Evolutionary conservation across 2,888 invertebrate species (phyloP), one percentile per base, ranked within the genome.

Genomic region (Aspidiotus destructor): DNA sequence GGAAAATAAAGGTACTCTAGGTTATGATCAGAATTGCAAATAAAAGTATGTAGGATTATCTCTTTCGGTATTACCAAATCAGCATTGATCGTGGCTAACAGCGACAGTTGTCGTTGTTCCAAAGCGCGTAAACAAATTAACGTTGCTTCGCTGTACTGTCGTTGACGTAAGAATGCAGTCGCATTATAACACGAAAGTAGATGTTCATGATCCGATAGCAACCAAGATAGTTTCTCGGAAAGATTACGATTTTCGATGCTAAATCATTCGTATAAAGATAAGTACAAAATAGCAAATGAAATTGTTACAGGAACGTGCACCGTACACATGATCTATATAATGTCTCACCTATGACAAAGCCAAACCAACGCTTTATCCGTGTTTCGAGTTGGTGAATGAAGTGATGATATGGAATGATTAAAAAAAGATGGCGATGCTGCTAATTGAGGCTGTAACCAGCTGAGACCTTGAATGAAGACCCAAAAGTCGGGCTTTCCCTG

Each of bases 71-170:
- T 76, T 74, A 79, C 80, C 75, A 85, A 78, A 71, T 79, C 77
- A 3, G 82, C 80, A 75, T 85, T 82, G 65, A 86, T 83, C 76
- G 85, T 85, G 10, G 83, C 81, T 48, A 86, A 77, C 60, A 85
- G 75, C 69, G 81, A 80, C 40, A 81, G 81, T 73, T 84, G 84
- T 75, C 84, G 83, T 62, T 82, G 78, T 76, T 86, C 85, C 1
- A 86, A 80, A 28, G 86, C 84, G 73, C 81, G 80, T 57, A 86
- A 77, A 73, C 85, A 85, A 52, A 85, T 81, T 54, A 85, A 77
- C 3, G 83, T 78, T 2, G 84, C 83, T 73, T 84, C 84, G 13
- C 83, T 80, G 75, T 84, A 83, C 69, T 79, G 78, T 72, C 81
- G 80, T 74, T 84, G 83, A 60, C 83, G 80, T 69, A 86, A 75